Percentiles rank a stretch among this genome's conserved stretches.
Conservation (phyloP, 1,140 invertebrate species). For the Achroia grisella region DNA sequence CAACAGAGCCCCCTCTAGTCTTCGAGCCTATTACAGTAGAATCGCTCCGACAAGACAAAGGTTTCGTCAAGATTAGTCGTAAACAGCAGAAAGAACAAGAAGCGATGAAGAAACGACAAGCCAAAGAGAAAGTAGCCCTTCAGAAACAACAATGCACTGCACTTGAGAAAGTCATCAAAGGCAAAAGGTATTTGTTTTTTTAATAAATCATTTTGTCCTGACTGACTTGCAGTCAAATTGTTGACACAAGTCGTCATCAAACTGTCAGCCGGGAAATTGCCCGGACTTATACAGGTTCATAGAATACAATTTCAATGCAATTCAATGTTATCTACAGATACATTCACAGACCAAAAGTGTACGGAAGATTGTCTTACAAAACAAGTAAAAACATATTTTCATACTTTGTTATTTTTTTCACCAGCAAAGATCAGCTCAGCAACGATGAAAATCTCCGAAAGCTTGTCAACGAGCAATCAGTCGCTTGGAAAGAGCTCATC, state of each 20-base stretch:
- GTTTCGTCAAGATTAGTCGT: constrained; percentile 93
- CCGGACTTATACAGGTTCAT: no score
- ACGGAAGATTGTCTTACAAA: no score
- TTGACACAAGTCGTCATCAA: no score
- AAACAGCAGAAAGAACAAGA: constrained; percentile 98
- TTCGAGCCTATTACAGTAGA: constrained; percentile 96
- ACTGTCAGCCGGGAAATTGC: no score
- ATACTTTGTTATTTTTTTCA: neutral
- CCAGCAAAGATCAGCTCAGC: constrained; percentile 85
- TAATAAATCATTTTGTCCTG: neutral
- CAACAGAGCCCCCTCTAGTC: constrained; percentile 78
- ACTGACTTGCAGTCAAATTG: no score
- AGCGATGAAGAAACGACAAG: constrained; percentile 91
- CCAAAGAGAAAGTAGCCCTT: constrained; percentile 92
- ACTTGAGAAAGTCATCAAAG: constrained; percentile 96
- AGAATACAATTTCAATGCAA: no score
- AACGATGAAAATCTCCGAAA: constrained; percentile 86
- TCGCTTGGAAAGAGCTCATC: constrained; percentile 95
- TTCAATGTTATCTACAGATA: no score
- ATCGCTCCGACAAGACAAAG: constrained; percentile 92
- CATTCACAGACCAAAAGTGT: no score
- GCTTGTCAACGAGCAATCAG: constrained; percentile 91
- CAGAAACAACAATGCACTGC: constrained; percentile 96
- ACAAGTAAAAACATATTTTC: neutral
- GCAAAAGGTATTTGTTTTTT: constrained; percentile 84